These are phyloP conservation scores for Antheraea yamamai DNA, from an alignment of 2,888 invertebrate species.

Conservation along the genomic window DNA sequence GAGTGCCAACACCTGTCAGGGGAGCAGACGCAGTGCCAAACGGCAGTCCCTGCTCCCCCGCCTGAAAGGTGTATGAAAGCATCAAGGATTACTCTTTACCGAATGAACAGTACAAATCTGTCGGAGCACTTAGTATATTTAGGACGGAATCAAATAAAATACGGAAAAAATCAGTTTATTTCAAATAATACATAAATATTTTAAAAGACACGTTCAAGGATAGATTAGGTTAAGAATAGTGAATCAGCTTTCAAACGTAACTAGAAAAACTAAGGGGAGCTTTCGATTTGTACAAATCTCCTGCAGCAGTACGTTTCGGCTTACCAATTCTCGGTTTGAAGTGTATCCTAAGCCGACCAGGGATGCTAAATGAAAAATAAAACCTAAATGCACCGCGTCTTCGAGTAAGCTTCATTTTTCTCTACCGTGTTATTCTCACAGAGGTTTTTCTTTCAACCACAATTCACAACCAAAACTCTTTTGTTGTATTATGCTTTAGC, in stretches of 20 bases:
- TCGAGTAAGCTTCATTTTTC: conserved; percentile 22
- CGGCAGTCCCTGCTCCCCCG: no score
- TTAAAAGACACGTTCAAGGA: conserved; percentile 41
- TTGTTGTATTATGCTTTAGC: conserved; percentile 42
- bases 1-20: no score
- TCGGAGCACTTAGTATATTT: no score
- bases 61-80: no score
- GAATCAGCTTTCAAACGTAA: conserved; percentile 12
- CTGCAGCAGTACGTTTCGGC: conserved; percentile 44
- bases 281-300: conserved; percentile 38
- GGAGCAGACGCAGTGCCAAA: no score
- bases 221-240: not conserved
- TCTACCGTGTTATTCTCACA: conserved; percentile 26
- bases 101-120: no score
- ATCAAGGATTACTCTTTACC: no score
- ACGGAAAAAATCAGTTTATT: not conserved
- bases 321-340: conserved; percentile 47
- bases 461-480: conserved; percentile 49
- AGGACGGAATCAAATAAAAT: not conserved
- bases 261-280: not conserved
- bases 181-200: not conserved
- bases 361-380: conserved; percentile 62
- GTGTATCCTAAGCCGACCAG: conserved; percentile 46
- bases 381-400: conserved; percentile 40
- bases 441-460: conserved; percentile 43